Conservation (phyloP, 2,113 vertebrate species). For the Pelecanoides urinatrix region DNA sequence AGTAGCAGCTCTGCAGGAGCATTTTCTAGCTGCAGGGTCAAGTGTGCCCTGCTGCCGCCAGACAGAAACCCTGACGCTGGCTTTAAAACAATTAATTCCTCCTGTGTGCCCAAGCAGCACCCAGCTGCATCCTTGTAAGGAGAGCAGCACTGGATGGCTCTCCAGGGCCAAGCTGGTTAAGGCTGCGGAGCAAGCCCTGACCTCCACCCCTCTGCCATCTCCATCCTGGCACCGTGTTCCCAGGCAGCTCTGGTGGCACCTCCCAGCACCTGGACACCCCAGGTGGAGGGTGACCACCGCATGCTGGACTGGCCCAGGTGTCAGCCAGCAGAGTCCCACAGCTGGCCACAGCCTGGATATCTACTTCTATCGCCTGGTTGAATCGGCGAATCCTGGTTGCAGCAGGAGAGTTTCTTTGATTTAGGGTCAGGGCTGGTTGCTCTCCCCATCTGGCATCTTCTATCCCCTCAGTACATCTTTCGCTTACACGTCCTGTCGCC, state of each 20-base stretch:
- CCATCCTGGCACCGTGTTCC: background rate
- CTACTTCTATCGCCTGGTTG: background rate
- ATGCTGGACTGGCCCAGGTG: fast-evolving
- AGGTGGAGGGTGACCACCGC: fast-evolving
- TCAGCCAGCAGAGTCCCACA: fast-evolving
- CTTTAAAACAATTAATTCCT: background rate
- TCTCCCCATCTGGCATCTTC: background rate
- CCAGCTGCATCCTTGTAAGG: fast-evolving
- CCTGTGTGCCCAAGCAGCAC: background rate
- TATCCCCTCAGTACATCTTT: background rate
- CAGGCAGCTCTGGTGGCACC: background rate
- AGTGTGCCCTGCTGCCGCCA: background rate
- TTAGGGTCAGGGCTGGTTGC: background rate
- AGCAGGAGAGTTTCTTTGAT: background rate
- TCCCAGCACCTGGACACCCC: background rate
- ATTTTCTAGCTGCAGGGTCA: background rate
- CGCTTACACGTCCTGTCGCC: fast-evolving
- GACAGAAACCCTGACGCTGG: background rate
- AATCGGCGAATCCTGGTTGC: too few relatives aligned
- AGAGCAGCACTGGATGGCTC: fast-evolving
- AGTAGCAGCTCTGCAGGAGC: background rate
- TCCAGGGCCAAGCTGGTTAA: background rate
- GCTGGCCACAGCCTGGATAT: background rate
- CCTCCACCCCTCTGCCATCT: background rate
- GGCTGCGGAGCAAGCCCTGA: background rate